phyloP scores from a whole-genome alignment of 2,888 invertebrate species.

The Orchesella flavescens region DNA sequence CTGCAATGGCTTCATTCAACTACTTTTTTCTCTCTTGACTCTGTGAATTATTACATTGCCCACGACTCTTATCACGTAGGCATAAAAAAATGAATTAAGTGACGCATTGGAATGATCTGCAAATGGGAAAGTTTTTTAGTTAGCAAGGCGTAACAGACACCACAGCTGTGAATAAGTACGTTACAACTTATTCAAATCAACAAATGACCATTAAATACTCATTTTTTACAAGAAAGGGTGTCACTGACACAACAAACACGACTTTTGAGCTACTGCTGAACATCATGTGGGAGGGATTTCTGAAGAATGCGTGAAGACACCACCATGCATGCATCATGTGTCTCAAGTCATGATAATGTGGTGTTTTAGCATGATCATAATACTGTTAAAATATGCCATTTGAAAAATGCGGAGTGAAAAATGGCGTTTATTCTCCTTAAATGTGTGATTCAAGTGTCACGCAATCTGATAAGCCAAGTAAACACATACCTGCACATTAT shows the following conservation, averaged over 20 bases:
- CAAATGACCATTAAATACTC: slow-evolving; percentile 52
- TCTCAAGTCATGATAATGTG: slow-evolving; percentile 7
- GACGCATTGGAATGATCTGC: background rate
- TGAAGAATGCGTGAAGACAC: slow-evolving; percentile 13
- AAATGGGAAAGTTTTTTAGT: background rate
- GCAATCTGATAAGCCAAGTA: slow-evolving; percentile 58
- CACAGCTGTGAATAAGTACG: slow-evolving; percentile 6
- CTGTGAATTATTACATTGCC: background rate
- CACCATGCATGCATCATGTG: slow-evolving; percentile 36
- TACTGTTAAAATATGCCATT: slow-evolving; percentile 22
- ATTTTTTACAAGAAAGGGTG: slow-evolving; percentile 35
- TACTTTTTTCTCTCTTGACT: background rate
- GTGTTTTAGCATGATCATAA: slow-evolving; percentile 24
- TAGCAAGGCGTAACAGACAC: background rate
- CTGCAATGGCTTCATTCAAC: no score
- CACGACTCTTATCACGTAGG: slow-evolving; percentile 4
- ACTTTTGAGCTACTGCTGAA: slow-evolving; percentile 36
- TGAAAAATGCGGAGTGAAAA: slow-evolving; percentile 57
- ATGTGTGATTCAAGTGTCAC: slow-evolving; percentile 66
- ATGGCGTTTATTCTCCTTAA: slow-evolving; percentile 61
- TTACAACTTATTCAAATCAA: slow-evolving; percentile 23
- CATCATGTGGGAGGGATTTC: slow-evolving; percentile 47
- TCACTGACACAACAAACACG: slow-evolving; percentile 52
- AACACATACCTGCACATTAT: slow-evolving; percentile 3
- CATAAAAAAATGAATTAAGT: background rate